Base-by-base conservation (phyloP, 2,888 invertebrate species). In the Poecilus cupreus region DNA sequence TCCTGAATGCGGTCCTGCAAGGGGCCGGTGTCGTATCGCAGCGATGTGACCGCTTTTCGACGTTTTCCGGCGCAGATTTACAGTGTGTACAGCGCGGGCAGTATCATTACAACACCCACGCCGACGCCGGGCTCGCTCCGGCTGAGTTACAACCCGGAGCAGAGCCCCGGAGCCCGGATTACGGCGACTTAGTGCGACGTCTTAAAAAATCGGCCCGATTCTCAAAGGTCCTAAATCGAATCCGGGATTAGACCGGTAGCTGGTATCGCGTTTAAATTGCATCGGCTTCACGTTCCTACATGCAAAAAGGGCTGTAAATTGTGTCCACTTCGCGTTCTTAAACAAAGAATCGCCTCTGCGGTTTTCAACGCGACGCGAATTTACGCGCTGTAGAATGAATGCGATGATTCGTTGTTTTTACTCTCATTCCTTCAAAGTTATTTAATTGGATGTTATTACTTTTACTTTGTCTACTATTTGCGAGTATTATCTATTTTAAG, bases 181-280 rank as follows among this genome's bases (percentile, higher is more conserved):
- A 79, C 79, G 49, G 20, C 16, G 79, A 64, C 79, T 78, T 78
- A 79, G 64, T 20, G 51, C 26, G 60, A 24, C 46, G 43, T 64
- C 64, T 78, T 64, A 77, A 78, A 64, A 79, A 79, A 78, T 78
- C 78, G 32, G 32, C 20, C 43, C 70, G 37, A 68, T 70, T 68
- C 51, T 79, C 79, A 79, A 79, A 79, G 79, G 70, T 79, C 79
- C 79, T 78, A 70, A 79, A 79, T 79, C 79, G 68, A 79, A 79
- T 79, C 79, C 64, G 26, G 70, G 79, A 79, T 79, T 79, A 78
- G 32, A 26, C 24, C 57, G 20, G 20, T 32, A 16, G 20, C 37
- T 8, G 18, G 72, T 74, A 74, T 74, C 72, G 72, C 72, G 22
- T 74, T 74, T 74, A 74, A 74, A 74, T 74, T 74, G 72, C 72